A percentile compares a stretch with the other conserved stretches of the same genome.
Evolutionary conservation across 2,888 invertebrate genomes (phyloP).

Genomic region (Aplocera efformata): DNA sequence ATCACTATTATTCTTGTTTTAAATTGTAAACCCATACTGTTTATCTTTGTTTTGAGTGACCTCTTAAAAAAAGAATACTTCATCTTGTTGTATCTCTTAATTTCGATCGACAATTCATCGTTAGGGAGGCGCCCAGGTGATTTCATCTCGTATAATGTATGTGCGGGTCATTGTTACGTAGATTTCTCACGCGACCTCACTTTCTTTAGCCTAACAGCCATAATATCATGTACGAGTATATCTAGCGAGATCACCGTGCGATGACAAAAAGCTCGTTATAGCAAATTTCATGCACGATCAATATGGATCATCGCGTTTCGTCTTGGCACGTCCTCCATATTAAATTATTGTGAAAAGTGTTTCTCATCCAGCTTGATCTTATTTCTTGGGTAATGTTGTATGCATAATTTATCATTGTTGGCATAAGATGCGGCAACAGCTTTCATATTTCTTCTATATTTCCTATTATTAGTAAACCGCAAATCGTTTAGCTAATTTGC

Average conservation of each 20-base stretch:
- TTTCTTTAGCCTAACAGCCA: constrained; percentile 42
- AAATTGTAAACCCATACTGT: too few species aligned
- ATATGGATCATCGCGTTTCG: constrained; percentile 30
- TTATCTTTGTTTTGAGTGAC: too few species aligned
- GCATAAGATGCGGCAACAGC: constrained; percentile 23
- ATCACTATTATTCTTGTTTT: too few species aligned
- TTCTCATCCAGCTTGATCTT: constrained; percentile 1
- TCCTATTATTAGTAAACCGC: constrained; percentile 38
- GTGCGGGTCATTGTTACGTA: constrained; percentile 44
- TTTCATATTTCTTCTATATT: constrained; percentile 31
- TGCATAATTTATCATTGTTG: constrained; percentile 24
- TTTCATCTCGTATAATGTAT: constrained; percentile 30
- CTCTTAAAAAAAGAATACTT: too few species aligned
- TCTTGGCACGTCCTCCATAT: constrained; percentile 18
- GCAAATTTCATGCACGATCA: constrained; percentile 41
- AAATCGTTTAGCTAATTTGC: constrained; percentile 24
- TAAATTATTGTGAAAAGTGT: constrained; percentile 22
- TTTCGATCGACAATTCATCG: constrained; percentile 14
- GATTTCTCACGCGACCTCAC: constrained; percentile 53
- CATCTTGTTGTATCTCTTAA: constrained; percentile 2
- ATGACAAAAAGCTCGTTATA: constrained; percentile 49
- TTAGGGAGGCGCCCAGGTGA: constrained; percentile 15
- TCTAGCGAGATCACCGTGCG: constrained; percentile 37
- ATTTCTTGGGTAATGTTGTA: constrained; percentile 21
- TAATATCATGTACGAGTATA: constrained; percentile 30